Conservation (phyloP, 2,888 invertebrate genomes). For the Perdita meconis region DNA sequence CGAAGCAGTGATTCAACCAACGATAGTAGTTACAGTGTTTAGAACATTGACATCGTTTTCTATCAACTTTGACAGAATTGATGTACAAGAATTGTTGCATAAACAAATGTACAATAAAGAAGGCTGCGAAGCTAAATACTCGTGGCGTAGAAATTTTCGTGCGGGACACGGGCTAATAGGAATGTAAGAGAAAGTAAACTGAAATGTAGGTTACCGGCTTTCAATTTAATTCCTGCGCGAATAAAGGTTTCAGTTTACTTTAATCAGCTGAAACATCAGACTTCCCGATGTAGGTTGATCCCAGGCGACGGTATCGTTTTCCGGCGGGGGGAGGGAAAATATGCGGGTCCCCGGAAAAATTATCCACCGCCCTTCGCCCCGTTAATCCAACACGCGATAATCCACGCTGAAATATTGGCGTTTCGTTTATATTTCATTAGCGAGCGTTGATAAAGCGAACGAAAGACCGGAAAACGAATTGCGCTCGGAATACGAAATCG, state of each 20-base stretch:
- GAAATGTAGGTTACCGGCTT: conserved; percentile 13
- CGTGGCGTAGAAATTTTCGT: conserved; percentile 19
- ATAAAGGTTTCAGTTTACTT: conserved; percentile 24
- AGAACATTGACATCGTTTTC: too few species aligned
- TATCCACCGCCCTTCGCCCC: too few species aligned
- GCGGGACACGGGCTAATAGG: conserved; percentile 21
- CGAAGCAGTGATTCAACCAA: too few species aligned
- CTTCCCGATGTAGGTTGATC: conserved; percentile 18
- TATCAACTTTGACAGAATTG: too few species aligned
- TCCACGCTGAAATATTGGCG: conserved; percentile 19
- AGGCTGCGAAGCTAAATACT: background rate
- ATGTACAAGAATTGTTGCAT: too few species aligned
- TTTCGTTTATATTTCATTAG: conserved; percentile 54
- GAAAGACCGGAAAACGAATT: background rate
- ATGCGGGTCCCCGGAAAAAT: background rate
- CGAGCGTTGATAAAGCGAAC: conserved; percentile 21
- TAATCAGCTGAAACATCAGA: conserved; percentile 28
- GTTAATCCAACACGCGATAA: background rate
- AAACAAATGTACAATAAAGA: background rate
- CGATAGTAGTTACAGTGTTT: too few species aligned
- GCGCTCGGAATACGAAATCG: conserved; percentile 45
- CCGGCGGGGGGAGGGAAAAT: background rate
- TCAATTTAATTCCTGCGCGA: conserved; percentile 30
- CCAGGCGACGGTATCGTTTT: conserved; percentile 6
- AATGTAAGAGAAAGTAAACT: conserved; percentile 44